Evolutionary conservation across 1,140 invertebrate genomes (phyloP), one percentile per base, ranked within the genome.

Genomic region (Heliconius nattereri): DNA sequence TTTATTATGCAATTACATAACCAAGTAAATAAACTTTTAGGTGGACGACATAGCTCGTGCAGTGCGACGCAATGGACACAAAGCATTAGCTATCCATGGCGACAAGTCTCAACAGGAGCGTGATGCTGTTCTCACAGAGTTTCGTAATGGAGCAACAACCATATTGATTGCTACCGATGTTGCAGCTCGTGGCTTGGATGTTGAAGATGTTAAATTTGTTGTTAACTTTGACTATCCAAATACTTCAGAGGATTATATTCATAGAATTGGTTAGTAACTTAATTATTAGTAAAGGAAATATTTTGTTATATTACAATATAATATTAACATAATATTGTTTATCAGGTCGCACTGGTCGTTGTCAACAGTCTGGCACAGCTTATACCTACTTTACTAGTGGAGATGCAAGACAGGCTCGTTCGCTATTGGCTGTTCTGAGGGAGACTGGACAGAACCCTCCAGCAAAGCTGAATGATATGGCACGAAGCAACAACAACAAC

Each of bases 201-300:
- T 99, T 9, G 98, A 99, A 92, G 99, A 99, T 94, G 98, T 99
- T 45, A 99, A 99, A 92, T 99, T 98, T 95, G 99, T 99, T 8
- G 98, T 99, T 75, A 99, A 99, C 91, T 99, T 97, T 92, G 99
- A 99, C 95, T 99, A 99, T 95, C 99, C 99, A 0, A 99, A 98
- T 89, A 98, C 98, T 76, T 98, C 98, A 45, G 99, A 99, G 95
- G 99, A 99, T 95, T 99, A 99, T 94, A 98, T 99, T 83, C 99
- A 99, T 94, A 96, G 99, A 87, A 99, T 99, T 95, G 99, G 99
- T 86, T 92, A 95, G 96, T 82, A 26, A 52, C 29, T 72, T 52
- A 20, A 66, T 26, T 29, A 66, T 26, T 66, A 66, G 6, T 66
- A 26, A n/a, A 29, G 1, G 23, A 26, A 5, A 13, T 66, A 13